These are phyloP conservation scores for Poicephalus meyeri DNA, from an alignment of 2,113 vertebrate genomes.

Conservation along the genomic window DNA sequence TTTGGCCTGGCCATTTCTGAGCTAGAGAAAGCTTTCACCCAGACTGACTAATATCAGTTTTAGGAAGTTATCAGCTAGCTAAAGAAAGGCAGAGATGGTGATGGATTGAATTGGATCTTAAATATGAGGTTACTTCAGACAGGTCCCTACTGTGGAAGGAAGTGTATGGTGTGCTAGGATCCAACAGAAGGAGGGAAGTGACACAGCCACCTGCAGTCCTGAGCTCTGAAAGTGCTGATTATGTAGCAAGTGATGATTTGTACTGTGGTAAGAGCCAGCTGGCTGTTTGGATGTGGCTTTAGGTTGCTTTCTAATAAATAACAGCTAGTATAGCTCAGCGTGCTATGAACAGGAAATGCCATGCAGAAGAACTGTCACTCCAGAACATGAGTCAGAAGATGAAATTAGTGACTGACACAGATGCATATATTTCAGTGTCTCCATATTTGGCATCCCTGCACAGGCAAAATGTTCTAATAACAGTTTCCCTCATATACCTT, in stretches of 20 bases:
- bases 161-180: not conserved
- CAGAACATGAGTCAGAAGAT: conserved; percentile 16
- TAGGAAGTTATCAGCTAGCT: not conserved
- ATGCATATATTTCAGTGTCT: conserved; percentile 22
- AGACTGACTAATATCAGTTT: not conserved
- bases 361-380: not conserved
- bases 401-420: conserved; percentile 1
- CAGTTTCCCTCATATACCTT: not conserved
- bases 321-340: not conserved
- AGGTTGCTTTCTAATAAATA: not conserved
- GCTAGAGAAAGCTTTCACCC: not conserved
- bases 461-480: not conserved
- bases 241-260: not conserved
- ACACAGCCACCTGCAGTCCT: not conserved
- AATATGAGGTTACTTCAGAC: not conserved
- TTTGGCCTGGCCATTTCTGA: not conserved
- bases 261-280: not conserved
- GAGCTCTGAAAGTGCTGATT: not conserved
- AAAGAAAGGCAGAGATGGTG: not conserved
- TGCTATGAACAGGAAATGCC: not conserved
- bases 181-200: not conserved
- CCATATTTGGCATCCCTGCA: not conserved
- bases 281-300: not conserved
- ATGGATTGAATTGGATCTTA: not conserved
- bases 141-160: not conserved